Percentiles rank a stretch among this genome's conserved stretches.
These are phyloP conservation scores for Muscicapa adusta DNA, from an alignment of 2,113 vertebrate species.

Conservation along the genomic window DNA sequence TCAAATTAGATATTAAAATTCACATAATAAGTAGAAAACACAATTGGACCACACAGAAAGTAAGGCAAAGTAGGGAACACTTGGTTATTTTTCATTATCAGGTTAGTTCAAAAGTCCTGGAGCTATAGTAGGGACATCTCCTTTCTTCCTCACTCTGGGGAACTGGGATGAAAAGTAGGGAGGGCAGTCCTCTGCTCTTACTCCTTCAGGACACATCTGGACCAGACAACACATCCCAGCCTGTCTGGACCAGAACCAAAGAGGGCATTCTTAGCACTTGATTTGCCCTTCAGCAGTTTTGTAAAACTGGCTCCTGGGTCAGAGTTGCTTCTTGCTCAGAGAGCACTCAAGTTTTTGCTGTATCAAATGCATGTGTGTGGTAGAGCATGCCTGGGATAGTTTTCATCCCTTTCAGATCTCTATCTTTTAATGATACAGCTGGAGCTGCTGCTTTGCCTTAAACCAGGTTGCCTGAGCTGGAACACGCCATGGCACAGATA, in stretches of 20 bases:
- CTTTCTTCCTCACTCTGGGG: background rate
- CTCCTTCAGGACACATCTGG: background rate
- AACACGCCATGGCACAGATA: background rate
- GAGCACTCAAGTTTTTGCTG: background rate
- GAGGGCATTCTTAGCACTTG: background rate
- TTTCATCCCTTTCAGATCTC: background rate
- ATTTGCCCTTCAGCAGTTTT: background rate
- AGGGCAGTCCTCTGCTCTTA: background rate
- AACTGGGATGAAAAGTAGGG: background rate
- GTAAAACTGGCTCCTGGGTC: background rate
- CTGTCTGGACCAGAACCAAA: background rate
- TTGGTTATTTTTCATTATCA: background rate
- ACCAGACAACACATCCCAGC: background rate
- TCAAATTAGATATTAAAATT: constrained; percentile 12
- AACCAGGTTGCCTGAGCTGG: background rate
- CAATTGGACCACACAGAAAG: background rate
- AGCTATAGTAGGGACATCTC: background rate
- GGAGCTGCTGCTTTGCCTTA: background rate
- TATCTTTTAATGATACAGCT: background rate
- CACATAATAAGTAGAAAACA: constrained; percentile 16
- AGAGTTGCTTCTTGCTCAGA: background rate
- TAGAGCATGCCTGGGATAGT: background rate
- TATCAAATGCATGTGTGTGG: background rate
- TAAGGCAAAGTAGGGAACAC: background rate
- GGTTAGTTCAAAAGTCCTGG: background rate